phyloP scores from a whole-genome alignment of 2,797 vertebrate genomes.

The Buphagus erythrorhynchus region DNA sequence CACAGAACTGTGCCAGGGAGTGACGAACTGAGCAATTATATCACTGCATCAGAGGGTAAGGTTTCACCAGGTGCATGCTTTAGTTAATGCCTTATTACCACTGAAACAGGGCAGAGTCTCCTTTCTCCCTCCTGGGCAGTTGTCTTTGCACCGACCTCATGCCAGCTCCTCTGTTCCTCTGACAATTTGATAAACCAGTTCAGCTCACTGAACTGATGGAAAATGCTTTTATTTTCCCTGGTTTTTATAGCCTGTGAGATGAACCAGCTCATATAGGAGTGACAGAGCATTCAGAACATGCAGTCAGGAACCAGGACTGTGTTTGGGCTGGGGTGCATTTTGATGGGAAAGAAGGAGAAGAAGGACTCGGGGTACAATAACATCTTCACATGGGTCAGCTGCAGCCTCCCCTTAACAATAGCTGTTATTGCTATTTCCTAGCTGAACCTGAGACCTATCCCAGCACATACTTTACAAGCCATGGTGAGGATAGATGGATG shows the following conservation, averaged over 20 bases:
- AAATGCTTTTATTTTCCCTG: neutral
- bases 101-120: neutral
- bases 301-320: neutral
- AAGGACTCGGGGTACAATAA: neutral
- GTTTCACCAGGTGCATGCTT: neutral
- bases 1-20: neutral
- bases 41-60: neutral
- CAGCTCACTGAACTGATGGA: neutral
- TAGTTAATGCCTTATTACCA: neutral
- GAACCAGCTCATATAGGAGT: neutral
- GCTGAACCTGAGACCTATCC: neutral
- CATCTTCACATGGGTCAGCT: neutral
- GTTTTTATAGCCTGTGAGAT: neutral
- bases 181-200: neutral
- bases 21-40: neutral
- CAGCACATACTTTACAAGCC: neutral
- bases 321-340: neutral
- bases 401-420: neutral
- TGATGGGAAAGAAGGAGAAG: neutral
- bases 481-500: neutral
- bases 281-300: neutral
- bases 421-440: neutral
- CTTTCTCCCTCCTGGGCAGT: neutral
- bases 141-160: neutral
- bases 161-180: neutral